These are phyloP conservation scores for Ptiloglossa arizonensis DNA, from an alignment of 1,140 invertebrate genomes.

Conservation along the genomic window DNA sequence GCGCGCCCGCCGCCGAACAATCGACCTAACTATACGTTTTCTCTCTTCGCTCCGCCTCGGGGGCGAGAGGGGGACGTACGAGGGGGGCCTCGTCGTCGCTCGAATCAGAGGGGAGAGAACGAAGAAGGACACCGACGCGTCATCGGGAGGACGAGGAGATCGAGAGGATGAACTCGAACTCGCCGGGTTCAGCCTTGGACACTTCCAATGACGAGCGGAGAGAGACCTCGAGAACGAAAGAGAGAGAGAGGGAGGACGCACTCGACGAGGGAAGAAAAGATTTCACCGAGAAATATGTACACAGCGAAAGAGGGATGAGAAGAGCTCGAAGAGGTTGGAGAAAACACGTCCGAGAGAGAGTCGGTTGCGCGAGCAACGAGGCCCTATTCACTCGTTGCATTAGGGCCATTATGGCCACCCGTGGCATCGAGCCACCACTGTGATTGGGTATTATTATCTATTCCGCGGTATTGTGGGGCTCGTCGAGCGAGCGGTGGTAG, in stretches of 20 bases:
- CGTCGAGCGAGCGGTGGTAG: slow-evolving; percentile 14
- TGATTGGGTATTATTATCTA: slow-evolving; percentile 75
- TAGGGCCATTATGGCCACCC: slow-evolving; percentile 68
- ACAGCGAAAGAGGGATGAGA: slow-evolving; percentile 14
- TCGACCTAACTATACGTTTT: slow-evolving; percentile 60
- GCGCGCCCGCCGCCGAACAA: slow-evolving; percentile 47
- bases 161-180: slow-evolving; percentile 45
- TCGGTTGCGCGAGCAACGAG: slow-evolving; percentile 73
- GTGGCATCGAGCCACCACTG: slow-evolving; percentile 59
- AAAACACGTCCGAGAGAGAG: slow-evolving; percentile 41
- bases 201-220: slow-evolving; percentile 39
- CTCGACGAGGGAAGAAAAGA: slow-evolving; percentile 44
- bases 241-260: slow-evolving; percentile 6
- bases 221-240: slow-evolving; percentile 37
- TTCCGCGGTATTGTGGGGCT: slow-evolving; percentile 58
- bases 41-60: slow-evolving; percentile 1
- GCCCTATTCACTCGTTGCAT: slow-evolving; percentile 72
- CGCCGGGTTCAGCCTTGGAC: slow-evolving; percentile 24
- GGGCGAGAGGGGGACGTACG: slow-evolving; percentile 25
- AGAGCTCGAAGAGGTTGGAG: slow-evolving; percentile 19
- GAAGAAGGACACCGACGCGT: not conserved
- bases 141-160: slow-evolving; percentile 20
- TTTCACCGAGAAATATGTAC: slow-evolving; percentile 46
- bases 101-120: too few species aligned
- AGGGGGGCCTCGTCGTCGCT: too few species aligned